Base-by-base conservation (phyloP, 2,888 invertebrate genomes). In the Metellina segmentata region DNA sequence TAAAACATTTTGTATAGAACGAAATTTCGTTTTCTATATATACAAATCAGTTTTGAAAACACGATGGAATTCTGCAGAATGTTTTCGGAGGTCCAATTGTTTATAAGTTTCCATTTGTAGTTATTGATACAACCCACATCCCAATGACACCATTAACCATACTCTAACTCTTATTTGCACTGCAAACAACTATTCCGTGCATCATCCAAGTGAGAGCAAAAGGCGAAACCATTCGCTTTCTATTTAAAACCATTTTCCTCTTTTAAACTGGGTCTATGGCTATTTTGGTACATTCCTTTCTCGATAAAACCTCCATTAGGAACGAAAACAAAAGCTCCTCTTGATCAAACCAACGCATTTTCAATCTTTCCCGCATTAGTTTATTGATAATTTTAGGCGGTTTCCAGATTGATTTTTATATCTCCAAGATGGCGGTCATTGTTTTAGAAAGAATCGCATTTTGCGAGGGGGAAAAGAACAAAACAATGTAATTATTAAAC, bases 241-340 rank as follows among this genome's bases (percentile, higher is more conserved):
- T 75, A 20, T 20, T 75, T 75, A 48, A 48, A 75, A 34, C 48
- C 13, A 72, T n/a, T 20, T 19, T 81, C 69, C 81, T 61, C 69
- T 81, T 81, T 69, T 7, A 52, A 82, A 82, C 9, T 72, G 19
- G 82, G 82, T 82, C 70, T 71, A 82, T 82, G 19, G 19, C 72
- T 82, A 82, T 82, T 82, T 82, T 71, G 20, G 71, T 81, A 69
- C 78, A 52, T 52, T 78, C 78, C 78, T 81, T 48, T 81, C 16
- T 52, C 16, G 82, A 82, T 52, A 82, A 20, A 72, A 72, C 19
- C 19, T 72, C 69, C 82, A 82, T 34, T 72, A 19, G 71, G 72
- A 71, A 49, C 72, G 48, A 82, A 82, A 82, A 82, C 72, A 72
- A 81, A 52, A 61, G 61, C 69, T 9, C 13, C 7, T 34, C 16